These are phyloP conservation scores for Ophthalmolycus amberensis DNA, from an alignment of 2,113 vertebrate genomes.

Conservation along the genomic window DNA sequence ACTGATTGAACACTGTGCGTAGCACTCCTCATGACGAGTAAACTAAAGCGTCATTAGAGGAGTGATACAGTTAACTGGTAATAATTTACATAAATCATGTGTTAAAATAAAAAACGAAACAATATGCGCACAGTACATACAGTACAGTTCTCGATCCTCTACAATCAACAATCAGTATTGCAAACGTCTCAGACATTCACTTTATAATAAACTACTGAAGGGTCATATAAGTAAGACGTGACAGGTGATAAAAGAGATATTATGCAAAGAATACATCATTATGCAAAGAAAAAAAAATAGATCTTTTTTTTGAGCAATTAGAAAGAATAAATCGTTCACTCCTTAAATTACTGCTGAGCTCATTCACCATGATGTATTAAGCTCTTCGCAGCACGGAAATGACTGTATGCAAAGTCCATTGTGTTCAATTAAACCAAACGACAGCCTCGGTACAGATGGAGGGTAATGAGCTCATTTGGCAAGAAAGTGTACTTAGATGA, in stretches of 20 bases:
- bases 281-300: neutral
- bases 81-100: neutral
- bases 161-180: neutral
- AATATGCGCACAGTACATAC: no score
- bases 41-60: neutral
- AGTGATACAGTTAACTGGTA: neutral
- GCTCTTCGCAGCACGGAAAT: neutral
- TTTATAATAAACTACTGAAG: neutral
- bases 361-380: conserved; percentile 6
- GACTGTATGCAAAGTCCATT: conserved; percentile 15
- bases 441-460: conserved; percentile 6
- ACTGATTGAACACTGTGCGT: neutral
- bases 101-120: neutral
- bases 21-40: neutral
- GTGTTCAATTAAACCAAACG: conserved; percentile 3
- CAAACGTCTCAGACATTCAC: neutral
- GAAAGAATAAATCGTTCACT: neutral
- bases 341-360: conserved; percentile 14
- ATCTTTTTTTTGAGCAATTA: conserved; percentile 1
- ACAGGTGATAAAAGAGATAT: neutral
- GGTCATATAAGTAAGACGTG: neutral
- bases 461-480: conserved; percentile 33
- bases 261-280: no score
- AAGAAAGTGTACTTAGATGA: conserved; percentile 8
- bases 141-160: neutral